phyloP scores from a whole-genome alignment of 2,888 invertebrate species.

The Andrena praecox region DNA sequence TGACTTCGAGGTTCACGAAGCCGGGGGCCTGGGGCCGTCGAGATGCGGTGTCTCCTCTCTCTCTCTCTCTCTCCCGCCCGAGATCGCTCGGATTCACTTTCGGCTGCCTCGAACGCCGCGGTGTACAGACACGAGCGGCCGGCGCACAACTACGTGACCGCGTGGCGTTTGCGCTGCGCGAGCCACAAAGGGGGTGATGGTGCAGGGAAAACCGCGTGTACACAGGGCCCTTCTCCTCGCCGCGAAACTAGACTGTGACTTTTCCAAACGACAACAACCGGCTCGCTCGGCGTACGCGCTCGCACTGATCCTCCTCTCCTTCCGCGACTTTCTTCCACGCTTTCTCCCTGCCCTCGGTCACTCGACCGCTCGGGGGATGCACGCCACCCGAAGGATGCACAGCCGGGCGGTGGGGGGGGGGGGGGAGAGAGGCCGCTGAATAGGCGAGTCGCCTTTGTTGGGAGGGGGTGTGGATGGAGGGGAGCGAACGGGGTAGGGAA shows the following conservation, averaged over 20 bases:
- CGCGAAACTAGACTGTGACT: constrained; percentile 2
- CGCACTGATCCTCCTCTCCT: constrained; percentile 63
- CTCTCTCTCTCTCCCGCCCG: constrained; percentile 7
- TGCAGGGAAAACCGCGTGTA: constrained; percentile 29
- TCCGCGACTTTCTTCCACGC: constrained; percentile 53
- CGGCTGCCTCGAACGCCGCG: constrained; percentile 6
- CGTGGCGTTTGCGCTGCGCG: neutral
- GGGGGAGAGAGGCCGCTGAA: neutral
- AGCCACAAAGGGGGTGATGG: neutral
- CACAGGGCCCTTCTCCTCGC: neutral
- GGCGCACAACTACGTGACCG: constrained; percentile 17
- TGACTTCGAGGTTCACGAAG: constrained; percentile 24
- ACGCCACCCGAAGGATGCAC: constrained; percentile 25
- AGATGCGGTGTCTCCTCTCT: constrained; percentile 2
- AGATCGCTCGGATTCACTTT: constrained; percentile 42
- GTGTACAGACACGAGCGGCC: constrained; percentile 29
- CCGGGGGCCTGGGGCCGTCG: constrained; percentile 10
- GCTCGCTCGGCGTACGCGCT: constrained; percentile 37
- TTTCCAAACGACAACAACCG: constrained; percentile 13
- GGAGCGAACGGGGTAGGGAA: neutral
- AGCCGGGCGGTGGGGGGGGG: constrained; percentile 3
- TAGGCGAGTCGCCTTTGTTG: neutral
- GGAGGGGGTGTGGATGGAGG: neutral
- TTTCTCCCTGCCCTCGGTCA: constrained; percentile 45
- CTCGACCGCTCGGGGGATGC: constrained; percentile 33